phyloP scores from a whole-genome alignment of 2,888 invertebrate genomes.

The Heliconius aoede region DNA sequence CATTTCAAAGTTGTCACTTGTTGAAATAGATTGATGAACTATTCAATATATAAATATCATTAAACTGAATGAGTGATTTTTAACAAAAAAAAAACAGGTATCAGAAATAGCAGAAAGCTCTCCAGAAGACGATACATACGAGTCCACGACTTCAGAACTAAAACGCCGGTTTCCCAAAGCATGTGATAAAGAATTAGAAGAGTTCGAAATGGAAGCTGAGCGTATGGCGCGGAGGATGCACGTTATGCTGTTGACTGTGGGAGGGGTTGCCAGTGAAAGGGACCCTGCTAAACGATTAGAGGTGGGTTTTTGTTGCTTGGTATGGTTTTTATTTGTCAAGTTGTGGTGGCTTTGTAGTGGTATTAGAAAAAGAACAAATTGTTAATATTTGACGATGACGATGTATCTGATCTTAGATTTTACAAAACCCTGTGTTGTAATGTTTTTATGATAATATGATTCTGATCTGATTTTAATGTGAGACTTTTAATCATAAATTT shows the following conservation, averaged over 20 bases:
- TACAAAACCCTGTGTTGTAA: too few species aligned
- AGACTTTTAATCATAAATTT: too few species aligned
- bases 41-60: neutral
- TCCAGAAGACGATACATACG: slow-evolving; percentile 38
- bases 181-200: slow-evolving; percentile 54
- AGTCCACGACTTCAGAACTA: slow-evolving; percentile 47
- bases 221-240: slow-evolving; percentile 83
- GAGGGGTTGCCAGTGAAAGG: slow-evolving; percentile 82
- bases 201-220: slow-evolving; percentile 58
- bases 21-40: too few species aligned
- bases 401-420: too few species aligned
- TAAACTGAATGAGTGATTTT: neutral
- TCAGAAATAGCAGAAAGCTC: slow-evolving; percentile 35
- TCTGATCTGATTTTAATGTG: too few species aligned
- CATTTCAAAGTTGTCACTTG: neutral
- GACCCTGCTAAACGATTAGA: slow-evolving; percentile 86
- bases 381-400: too few species aligned
- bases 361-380: too few species aligned
- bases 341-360: too few species aligned
- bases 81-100: slow-evolving; percentile 19
- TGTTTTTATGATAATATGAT: too few species aligned
- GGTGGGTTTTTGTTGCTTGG: slow-evolving; percentile 75
- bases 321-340: neutral
- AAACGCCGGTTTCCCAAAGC: slow-evolving; percentile 51
- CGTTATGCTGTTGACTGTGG: slow-evolving; percentile 83